These are phyloP conservation scores for Pantherophis alleghaniensis DNA, from an alignment of 2,797 vertebrate species.

Conservation along the genomic window DNA sequence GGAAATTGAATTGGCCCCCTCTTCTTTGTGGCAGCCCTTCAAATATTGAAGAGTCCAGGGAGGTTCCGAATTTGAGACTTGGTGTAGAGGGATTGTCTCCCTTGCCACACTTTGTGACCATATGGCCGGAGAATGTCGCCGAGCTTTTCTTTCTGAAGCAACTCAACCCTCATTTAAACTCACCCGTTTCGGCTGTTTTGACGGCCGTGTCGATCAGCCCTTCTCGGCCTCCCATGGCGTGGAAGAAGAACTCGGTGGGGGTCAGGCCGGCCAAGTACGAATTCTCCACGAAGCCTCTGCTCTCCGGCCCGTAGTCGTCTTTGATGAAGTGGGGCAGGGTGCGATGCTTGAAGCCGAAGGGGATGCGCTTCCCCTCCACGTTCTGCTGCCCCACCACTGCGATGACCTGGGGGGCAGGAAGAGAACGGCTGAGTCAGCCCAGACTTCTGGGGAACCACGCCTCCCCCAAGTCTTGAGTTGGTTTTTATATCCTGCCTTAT, in stretches of 20 bases:
- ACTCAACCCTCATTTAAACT: slow-evolving; percentile 10
- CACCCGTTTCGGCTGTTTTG: slow-evolving; percentile 94
- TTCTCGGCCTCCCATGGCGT: slow-evolving; percentile 96
- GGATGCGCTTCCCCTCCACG: slow-evolving; percentile 95
- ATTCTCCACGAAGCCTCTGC: slow-evolving; percentile 95
- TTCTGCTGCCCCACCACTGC: slow-evolving; percentile 98
- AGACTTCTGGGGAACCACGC: too few relatives aligned
- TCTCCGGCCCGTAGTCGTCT: slow-evolving; percentile 96
- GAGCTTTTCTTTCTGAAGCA: not conserved
- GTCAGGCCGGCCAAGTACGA: slow-evolving; percentile 95
- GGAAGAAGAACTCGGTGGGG: slow-evolving; percentile 97
- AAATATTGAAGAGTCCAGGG: not conserved
- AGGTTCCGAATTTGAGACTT: too few relatives aligned
- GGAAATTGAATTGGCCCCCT: not conserved
- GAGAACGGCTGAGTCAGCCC: not conserved
- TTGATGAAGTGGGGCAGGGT: slow-evolving; percentile 98
- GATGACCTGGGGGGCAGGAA: slow-evolving; percentile 79
- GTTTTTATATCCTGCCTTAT: too few relatives aligned
- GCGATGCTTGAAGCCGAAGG: slow-evolving; percentile 96
- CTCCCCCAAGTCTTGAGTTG: accelerated
- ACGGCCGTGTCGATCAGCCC: slow-evolving; percentile 96
- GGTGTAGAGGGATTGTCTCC: not conserved
- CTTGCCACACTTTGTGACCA: not conserved
- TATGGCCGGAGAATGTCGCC: accelerated
- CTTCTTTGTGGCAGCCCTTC: not conserved